phyloP scores from a whole-genome alignment of 2,888 invertebrate species.

The Hemithea aestivaria region DNA sequence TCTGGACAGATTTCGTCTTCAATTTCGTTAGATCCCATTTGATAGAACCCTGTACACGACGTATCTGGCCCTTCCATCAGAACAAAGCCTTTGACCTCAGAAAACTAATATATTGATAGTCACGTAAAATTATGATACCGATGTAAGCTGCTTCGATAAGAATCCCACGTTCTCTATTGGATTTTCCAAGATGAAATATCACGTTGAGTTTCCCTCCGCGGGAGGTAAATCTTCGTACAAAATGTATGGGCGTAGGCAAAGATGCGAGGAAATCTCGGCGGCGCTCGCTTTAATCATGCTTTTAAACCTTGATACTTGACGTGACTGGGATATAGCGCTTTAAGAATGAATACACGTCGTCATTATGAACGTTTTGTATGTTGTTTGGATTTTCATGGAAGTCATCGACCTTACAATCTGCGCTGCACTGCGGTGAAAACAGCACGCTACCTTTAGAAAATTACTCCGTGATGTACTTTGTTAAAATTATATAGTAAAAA shows the following conservation, averaged over 20 bases:
- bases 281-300: slow-evolving; percentile 1
- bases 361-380: not conserved
- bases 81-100: slow-evolving; percentile 11
- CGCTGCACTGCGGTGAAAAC: too few species aligned
- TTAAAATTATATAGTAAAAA: too few species aligned
- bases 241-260: slow-evolving; percentile 10
- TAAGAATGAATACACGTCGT: slow-evolving; percentile 4
- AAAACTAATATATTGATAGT: slow-evolving; percentile 6
- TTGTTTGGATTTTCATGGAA: too few species aligned
- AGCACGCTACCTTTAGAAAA: too few species aligned
- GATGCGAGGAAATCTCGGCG: slow-evolving; percentile 4
- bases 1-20: too few species aligned
- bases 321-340: slow-evolving; percentile 4
- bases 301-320: slow-evolving; percentile 8
- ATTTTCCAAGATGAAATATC: slow-evolving; percentile 13
- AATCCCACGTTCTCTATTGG: slow-evolving; percentile 9
- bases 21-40: too few species aligned
- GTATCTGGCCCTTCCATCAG: slow-evolving; percentile 6
- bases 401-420: too few species aligned
- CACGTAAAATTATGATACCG: slow-evolving; percentile 7
- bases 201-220: slow-evolving; percentile 8
- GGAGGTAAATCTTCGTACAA: slow-evolving; percentile 13
- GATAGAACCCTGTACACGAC: not conserved
- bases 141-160: not conserved
- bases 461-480: too few species aligned